These are phyloP conservation scores for Sebastes fasciatus DNA, from an alignment of 2,113 vertebrate species.

Conservation along the genomic window DNA sequence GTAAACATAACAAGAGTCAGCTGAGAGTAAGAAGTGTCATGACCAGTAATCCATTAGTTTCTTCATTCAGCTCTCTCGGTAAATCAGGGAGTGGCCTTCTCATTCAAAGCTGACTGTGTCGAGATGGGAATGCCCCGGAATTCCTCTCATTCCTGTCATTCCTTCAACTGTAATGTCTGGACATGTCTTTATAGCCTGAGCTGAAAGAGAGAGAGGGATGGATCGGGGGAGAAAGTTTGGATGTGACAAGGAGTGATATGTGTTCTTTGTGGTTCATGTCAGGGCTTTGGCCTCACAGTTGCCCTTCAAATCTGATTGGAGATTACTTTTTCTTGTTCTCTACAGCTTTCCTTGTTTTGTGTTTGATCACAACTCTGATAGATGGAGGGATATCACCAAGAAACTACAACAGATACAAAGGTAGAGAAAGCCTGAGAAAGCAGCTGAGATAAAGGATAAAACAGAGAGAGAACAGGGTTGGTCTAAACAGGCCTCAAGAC, in stretches of 20 bases:
- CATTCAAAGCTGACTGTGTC: constrained; percentile 47
- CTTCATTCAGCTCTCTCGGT: constrained; percentile 31
- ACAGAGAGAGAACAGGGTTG: constrained; percentile 47
- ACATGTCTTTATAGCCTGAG: constrained; percentile 73
- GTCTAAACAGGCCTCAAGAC: constrained; percentile 73
- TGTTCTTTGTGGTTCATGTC: not conserved
- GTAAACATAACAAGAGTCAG: not conserved
- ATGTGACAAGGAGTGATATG: not conserved
- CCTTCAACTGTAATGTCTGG: constrained; percentile 78
- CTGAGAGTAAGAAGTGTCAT: not conserved
- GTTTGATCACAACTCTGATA: not conserved
- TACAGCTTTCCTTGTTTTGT: not conserved
- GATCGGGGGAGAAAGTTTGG: not conserved
- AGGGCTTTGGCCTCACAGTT: not conserved
- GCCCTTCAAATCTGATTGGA: not conserved
- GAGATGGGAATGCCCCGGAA: constrained; percentile 83
- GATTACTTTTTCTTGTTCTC: not conserved
- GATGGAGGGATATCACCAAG: not conserved
- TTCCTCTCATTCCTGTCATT: constrained; percentile 84
- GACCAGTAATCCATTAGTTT: constrained; percentile 28
- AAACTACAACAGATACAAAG: constrained; percentile 17
- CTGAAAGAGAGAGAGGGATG: constrained; percentile 13
- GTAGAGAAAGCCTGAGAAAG: not conserved
- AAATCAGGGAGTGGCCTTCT: constrained; percentile 67
- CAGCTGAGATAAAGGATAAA: constrained; percentile 39